Conservation (phyloP, 2,888 invertebrate species). For the Drosophila demipolita region DNA sequence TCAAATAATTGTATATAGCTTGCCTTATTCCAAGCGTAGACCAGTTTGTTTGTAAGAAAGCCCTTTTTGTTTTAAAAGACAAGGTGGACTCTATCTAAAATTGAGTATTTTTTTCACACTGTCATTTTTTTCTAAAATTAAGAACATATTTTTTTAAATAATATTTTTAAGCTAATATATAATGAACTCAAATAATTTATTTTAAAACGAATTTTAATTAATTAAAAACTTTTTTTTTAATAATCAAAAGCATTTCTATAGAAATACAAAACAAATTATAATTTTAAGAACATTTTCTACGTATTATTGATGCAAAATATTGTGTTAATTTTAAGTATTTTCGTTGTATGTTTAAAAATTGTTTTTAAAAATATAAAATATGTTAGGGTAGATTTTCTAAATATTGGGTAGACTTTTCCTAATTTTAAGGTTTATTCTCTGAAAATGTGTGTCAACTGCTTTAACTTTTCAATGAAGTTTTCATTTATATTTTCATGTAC, state of each 20-base stretch:
- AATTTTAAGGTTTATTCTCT: neutral
- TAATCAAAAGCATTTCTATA: no score
- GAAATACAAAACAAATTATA: no score
- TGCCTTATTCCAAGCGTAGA: neutral
- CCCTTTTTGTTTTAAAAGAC: neutral
- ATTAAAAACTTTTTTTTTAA: no score
- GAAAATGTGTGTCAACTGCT: conserved; percentile 32
- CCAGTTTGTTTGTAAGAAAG: neutral
- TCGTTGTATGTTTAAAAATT: neutral
- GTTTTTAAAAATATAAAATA: neutral
- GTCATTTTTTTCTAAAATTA: no score
- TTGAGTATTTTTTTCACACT: neutral
- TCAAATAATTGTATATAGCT: neutral
- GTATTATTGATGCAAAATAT: no score
- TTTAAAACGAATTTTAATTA: no score
- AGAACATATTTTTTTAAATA: neutral
- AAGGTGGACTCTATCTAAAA: neutral
- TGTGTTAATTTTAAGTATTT: no score
- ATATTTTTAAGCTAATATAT: neutral
- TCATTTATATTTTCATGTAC: conserved; percentile 22
- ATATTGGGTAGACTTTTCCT: no score
- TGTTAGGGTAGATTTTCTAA: neutral
- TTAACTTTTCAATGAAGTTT: conserved; percentile 27
- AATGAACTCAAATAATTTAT: no score
- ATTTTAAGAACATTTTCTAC: no score